Conservation (phyloP, 2,888 invertebrate species). For the Agrotis ipsilon region DNA sequence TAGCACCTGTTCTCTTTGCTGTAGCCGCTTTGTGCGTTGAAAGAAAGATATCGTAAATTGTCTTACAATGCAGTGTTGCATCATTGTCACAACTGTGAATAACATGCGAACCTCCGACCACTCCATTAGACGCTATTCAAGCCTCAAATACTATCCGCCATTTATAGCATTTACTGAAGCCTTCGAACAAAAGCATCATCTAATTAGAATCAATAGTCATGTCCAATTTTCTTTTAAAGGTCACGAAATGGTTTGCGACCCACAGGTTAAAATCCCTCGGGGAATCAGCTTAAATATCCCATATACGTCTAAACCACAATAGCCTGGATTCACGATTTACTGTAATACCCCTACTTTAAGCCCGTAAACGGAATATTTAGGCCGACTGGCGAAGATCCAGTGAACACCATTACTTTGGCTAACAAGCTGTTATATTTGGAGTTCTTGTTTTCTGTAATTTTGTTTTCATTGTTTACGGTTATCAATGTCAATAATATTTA, state of each 20-base stretch:
- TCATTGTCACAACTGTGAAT: conserved; percentile 53
- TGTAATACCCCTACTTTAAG: conserved; percentile 81
- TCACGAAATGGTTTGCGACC: conserved; percentile 75
- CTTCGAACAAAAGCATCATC: conserved; percentile 67
- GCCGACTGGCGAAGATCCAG: conserved; percentile 59
- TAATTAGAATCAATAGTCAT: conserved; percentile 77
- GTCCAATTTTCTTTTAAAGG: conserved; percentile 78
- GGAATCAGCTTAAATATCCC: conserved; percentile 77
- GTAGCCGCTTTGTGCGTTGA: conserved; percentile 15
- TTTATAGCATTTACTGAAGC: conserved; percentile 49
- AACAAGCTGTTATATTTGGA: conserved; percentile 62
- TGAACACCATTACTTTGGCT: conserved; percentile 57
- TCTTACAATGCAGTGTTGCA: conserved; percentile 48
- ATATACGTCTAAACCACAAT: conserved; percentile 82
- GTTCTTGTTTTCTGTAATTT: conserved; percentile 54
- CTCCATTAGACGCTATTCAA: conserved; percentile 43
- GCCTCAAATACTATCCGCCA: conserved; percentile 38
- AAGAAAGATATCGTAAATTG: conserved; percentile 31
- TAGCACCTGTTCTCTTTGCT: conserved; percentile 18
- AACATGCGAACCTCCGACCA: conserved; percentile 45
- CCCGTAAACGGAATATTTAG: conserved; percentile 68
- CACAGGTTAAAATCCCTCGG: conserved; percentile 71
- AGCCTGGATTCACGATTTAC: conserved; percentile 80
- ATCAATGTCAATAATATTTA: conserved; percentile 48
- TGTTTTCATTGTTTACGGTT: conserved; percentile 49